phyloP scores from a whole-genome alignment of 2,888 invertebrate genomes.

The Trisateles emortualis region DNA sequence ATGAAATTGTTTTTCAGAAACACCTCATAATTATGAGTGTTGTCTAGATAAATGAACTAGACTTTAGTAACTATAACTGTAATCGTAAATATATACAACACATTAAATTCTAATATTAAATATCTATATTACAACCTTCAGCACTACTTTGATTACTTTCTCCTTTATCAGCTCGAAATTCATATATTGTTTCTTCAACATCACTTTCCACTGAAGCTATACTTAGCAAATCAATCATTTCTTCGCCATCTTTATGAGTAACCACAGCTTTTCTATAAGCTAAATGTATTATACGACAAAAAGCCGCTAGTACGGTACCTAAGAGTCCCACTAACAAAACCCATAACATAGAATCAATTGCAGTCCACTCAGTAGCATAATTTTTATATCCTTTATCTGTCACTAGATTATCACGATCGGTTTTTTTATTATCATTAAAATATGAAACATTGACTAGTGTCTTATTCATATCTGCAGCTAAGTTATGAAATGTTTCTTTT shows the following conservation, averaged over 20 bases:
- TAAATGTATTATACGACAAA: constrained; percentile 39
- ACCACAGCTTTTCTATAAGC: constrained; percentile 21
- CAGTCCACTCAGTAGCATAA: constrained; percentile 55
- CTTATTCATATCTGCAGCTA: constrained; percentile 80
- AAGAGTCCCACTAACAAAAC: constrained; percentile 48
- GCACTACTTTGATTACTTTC: constrained; percentile 10
- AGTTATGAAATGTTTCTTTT: constrained; percentile 82
- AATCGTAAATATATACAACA: background rate
- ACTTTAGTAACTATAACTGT: background rate
- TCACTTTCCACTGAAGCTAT: constrained; percentile 49
- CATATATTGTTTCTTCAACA: constrained; percentile 50
- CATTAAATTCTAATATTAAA: no score
- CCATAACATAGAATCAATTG: constrained; percentile 59
- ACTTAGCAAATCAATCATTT: constrained; percentile 46
- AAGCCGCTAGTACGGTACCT: constrained; percentile 40
- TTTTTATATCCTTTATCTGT: constrained; percentile 37
- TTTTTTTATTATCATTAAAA: constrained; percentile 24
- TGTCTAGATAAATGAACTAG: background rate
- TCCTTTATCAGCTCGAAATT: constrained; percentile 33
- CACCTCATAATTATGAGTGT: no score
- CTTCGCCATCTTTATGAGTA: constrained; percentile 24
- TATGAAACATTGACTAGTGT: constrained; percentile 47
- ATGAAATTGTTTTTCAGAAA: no score
- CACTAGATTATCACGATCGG: constrained; percentile 33
- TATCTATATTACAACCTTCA: background rate